phyloP scores from a whole-genome alignment of 2,113 vertebrate species.

The Hemiscyllium ocellatum region DNA sequence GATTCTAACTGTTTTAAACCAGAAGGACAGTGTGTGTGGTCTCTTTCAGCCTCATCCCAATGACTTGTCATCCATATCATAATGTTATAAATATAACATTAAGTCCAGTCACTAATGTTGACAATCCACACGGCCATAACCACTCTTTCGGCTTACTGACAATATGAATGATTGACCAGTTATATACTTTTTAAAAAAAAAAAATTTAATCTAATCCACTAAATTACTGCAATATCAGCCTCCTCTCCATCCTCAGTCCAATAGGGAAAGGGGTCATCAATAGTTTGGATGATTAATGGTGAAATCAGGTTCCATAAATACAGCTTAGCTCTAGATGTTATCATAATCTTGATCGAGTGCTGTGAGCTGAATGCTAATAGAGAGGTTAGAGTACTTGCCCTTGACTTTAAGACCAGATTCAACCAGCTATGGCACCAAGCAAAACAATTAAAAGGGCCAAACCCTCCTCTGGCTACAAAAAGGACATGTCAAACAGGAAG shows the following conservation, averaged over 20 bases:
- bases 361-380: background rate
- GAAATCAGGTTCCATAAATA: background rate
- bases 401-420: background rate
- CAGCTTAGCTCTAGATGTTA: background rate
- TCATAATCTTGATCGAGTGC: background rate
- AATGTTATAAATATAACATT: background rate
- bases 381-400: background rate
- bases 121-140: background rate
- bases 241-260: background rate
- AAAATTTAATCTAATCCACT: background rate
- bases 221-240: background rate
- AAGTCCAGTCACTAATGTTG: background rate
- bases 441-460: background rate
- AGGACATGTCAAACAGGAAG: background rate
- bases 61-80: background rate
- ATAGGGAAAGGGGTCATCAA: background rate
- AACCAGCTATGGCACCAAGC: background rate
- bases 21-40: background rate
- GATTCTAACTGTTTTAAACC: background rate
- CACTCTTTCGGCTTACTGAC: background rate
- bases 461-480: background rate
- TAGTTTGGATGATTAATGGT: background rate
- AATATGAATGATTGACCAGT: background rate
- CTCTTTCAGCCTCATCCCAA: background rate
- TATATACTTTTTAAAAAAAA: background rate